phyloP scores from a whole-genome alignment of 2,797 vertebrate genomes.

The Brotula barbata region DNA sequence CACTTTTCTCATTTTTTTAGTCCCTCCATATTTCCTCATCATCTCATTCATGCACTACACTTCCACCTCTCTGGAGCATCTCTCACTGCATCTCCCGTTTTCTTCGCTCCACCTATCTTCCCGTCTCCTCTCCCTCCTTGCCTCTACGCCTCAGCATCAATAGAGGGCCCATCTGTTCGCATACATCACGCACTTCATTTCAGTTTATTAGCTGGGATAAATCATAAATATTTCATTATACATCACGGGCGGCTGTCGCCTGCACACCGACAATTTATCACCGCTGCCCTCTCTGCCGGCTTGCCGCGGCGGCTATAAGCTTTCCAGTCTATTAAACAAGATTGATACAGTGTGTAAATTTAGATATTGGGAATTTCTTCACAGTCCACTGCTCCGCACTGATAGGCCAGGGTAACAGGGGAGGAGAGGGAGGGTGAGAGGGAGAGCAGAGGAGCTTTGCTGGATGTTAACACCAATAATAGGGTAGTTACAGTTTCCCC shows the following conservation, averaged over 20 bases:
- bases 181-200: conserved; percentile 91
- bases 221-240: conserved; percentile 96
- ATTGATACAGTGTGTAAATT: conserved; percentile 91
- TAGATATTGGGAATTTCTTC: conserved; percentile 89
- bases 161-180: conserved; percentile 89
- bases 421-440: conserved; percentile 36
- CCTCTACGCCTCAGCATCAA: conserved; percentile 74
- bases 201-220: conserved; percentile 96
- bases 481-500: conserved; percentile 61
- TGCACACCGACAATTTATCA: conserved; percentile 90
- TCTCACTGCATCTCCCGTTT: conserved; percentile 61
- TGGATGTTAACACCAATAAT: conserved; percentile 75
- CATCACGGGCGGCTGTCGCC: conserved; percentile 83
- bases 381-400: conserved; percentile 82
- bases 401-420: conserved; percentile 76
- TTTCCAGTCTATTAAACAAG: conserved; percentile 95
- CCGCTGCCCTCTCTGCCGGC: conserved; percentile 80
- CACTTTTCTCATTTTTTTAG: conserved; percentile 35
- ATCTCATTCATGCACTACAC: too few relatives aligned
- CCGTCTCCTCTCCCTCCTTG: conserved; percentile 60
- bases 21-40: conserved; percentile 1
- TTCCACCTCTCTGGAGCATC: conserved; percentile 48
- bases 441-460: conserved; percentile 51
- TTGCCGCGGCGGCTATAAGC: conserved; percentile 80
- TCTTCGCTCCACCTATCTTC: conserved; percentile 61